Evolutionary conservation across 2,113 vertebrate genomes (phyloP), one percentile per base, ranked within the genome.

Genomic region (Malurus alboscapulatus): DNA sequence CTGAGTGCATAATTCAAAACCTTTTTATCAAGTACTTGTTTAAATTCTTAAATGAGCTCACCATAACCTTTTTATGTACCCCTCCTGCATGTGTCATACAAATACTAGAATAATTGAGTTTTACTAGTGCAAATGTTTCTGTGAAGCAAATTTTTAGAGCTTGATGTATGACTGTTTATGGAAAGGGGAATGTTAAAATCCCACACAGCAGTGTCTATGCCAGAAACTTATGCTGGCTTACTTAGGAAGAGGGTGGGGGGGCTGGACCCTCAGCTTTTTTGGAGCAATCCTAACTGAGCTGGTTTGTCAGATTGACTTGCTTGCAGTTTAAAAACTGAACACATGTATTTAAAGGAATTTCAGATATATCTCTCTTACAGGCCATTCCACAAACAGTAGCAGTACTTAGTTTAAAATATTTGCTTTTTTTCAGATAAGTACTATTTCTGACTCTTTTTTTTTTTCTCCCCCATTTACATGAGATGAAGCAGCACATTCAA

Each of bases 1-100:
- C 75, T 86, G 91, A 89, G 87, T 91, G 89, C 94, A 92, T 95
- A 94, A 92, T 95, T 91, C 55, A 96, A 66, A 80, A 91, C 36
- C 68, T 95, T 94, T 95, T 87, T 94, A 89, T 82, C 85, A 91
- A 92, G 78, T 87, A 34, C 78, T 84, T 96, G 94, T 96, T 92
- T 95, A 93, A 96, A 96, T 94, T 95, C 93, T 94, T 89, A 92
- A 92, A 87, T 96, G 91, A 96, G 94, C 96, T 95, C 94, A 96
- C 87, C 65, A 12, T 96, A 96, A 93, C 84, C 93, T 95, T 80
- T 88, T 90, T 81, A 55, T 88, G 72, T 55, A 87, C 72, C 75
- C 85, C 68, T 95, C 84, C 93, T 91, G 76, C 76, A 42, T 90
- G 87, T 94, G 94, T 96, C 91, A 94, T 88, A 93, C 94, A 95